Conservation (phyloP, 2,797 vertebrate genomes). For the Crenuchus spilurus region DNA sequence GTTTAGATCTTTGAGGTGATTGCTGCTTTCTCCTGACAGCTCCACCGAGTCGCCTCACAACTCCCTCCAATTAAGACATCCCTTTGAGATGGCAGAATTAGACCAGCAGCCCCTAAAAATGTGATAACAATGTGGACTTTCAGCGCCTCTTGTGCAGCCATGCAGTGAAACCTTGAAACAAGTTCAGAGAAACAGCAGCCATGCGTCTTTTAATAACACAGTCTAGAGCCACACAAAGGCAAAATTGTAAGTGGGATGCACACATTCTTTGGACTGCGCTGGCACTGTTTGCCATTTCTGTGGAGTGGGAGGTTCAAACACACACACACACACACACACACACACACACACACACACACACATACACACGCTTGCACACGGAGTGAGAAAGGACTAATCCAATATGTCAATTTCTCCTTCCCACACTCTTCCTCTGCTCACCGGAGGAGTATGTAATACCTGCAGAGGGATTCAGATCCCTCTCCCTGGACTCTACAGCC, state of each 20-base stretch:
- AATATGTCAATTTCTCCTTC: constrained; percentile 40
- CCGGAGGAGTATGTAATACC: constrained; percentile 34
- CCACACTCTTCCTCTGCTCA: constrained; percentile 26
- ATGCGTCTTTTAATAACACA: not conserved
- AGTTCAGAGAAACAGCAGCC: not conserved
- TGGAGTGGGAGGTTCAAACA: constrained; percentile 22
- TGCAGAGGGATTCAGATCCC: constrained; percentile 35
- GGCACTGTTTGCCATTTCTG: constrained; percentile 9
- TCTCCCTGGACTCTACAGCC: constrained; percentile 19
- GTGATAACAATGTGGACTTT: not conserved
- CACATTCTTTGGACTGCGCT: constrained; percentile 5
- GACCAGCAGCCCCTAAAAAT: not conserved
- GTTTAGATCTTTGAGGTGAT: not conserved
- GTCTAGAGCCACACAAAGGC: constrained; percentile 8
- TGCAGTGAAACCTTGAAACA: constrained; percentile 2
- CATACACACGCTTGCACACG: not conserved
- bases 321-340: not conserved
- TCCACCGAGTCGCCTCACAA: not conserved
- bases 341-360: not conserved
- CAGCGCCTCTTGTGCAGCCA: not conserved
- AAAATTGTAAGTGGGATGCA: constrained; percentile 29
- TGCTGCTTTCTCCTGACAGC: not conserved
- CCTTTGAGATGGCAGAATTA: constrained; percentile 4
- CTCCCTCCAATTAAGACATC: constrained; percentile 9
- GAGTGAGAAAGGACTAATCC: constrained; percentile 18